Evolutionary conservation across 2,888 invertebrate species (phyloP).

Genomic region (Prostheceraeus crozeri): DNA sequence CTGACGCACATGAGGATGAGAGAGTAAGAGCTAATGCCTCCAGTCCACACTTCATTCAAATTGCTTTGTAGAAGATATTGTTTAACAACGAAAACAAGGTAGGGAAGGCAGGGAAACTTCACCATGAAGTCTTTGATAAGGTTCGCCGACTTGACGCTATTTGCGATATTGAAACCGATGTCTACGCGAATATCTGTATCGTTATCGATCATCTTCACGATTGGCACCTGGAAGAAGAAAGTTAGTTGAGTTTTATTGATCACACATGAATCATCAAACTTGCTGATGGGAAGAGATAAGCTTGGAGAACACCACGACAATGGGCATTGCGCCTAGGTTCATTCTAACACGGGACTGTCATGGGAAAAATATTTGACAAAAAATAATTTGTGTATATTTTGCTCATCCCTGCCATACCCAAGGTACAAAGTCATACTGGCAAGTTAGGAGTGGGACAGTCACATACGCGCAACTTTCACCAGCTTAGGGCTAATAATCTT

Average conservation of each 20-base stretch:
- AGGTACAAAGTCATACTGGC: no score
- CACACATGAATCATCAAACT: not conserved
- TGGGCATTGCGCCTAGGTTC: no score
- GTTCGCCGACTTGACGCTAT: constrained; percentile 90
- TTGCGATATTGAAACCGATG: constrained; percentile 97
- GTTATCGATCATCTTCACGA: constrained; percentile 87
- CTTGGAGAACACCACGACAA: no score
- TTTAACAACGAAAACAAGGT: constrained; percentile 90
- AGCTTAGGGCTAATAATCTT: no score
- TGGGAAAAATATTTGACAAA: no score
- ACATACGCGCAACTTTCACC: no score
- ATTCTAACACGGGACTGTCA: no score
- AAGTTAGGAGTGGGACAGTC: no score
- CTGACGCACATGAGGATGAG: constrained; percentile 95
- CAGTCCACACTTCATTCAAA: constrained; percentile 97
- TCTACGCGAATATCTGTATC: constrained; percentile 80
- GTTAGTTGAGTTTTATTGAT: constrained; percentile 23
- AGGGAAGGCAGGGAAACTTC: constrained; percentile 78
- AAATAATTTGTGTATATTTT: no score
- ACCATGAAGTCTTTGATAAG: constrained; percentile 82
- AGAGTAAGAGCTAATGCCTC: constrained; percentile 97
- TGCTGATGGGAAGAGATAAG: no score
- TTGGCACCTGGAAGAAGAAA: constrained; percentile 67
- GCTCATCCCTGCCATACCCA: no score
- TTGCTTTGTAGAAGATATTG: constrained; percentile 95